These are phyloP conservation scores for Ophion slaviceki DNA, from an alignment of 2,888 invertebrate species.

Conservation along the genomic window DNA sequence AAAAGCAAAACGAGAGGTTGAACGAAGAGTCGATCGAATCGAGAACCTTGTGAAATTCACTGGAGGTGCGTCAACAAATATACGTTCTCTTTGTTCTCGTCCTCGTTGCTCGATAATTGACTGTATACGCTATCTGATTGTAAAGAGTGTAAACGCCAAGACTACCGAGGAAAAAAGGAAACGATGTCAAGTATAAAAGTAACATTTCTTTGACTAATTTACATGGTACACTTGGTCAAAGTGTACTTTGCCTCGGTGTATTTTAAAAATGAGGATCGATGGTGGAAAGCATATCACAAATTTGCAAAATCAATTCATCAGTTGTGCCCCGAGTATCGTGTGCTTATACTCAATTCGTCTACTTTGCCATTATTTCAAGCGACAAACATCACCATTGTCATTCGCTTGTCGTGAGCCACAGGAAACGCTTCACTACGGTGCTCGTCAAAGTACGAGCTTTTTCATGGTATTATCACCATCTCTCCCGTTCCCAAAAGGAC, in stretches of 20 bases:
- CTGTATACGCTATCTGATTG: slow-evolving; percentile 6
- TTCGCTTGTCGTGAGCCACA: not conserved
- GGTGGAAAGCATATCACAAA: not conserved
- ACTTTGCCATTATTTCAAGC: not conserved
- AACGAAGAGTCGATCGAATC: slow-evolving; percentile 18
- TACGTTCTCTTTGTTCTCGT: slow-evolving; percentile 28
- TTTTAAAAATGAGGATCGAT: not conserved
- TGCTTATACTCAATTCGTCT: not conserved
- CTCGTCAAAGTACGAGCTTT: not conserved
- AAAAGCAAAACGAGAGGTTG: slow-evolving; percentile 3
- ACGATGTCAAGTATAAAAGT: not conserved
- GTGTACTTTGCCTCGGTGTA: not conserved
- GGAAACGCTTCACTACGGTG: not conserved
- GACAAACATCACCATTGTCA: not conserved
- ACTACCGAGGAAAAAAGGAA: not conserved
- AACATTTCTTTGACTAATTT: not conserved
- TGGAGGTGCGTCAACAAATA: slow-evolving; percentile 39
- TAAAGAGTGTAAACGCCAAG: not conserved
- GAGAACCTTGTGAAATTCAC: slow-evolving; percentile 42
- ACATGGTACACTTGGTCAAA: not conserved
- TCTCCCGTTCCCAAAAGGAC: not conserved
- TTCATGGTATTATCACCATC: not conserved
- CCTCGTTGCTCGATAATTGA: slow-evolving; percentile 15
- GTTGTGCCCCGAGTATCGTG: too few species aligned
- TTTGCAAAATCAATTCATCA: not conserved